phyloP scores from a whole-genome alignment of 1,140 invertebrate species.

The Phthorimaea operculella region DNA sequence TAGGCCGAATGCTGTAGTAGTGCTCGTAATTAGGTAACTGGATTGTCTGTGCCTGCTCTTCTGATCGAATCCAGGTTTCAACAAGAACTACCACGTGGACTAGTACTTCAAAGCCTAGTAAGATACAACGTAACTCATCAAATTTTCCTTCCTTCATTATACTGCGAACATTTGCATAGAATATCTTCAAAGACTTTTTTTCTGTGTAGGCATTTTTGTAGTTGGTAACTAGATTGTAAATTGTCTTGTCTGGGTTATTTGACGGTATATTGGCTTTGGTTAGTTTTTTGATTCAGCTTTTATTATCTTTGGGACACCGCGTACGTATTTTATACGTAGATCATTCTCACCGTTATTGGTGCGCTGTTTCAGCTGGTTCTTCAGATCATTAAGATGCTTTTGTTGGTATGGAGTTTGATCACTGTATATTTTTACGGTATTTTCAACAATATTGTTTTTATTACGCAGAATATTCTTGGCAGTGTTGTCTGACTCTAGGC shows the following conservation, averaged over 20 bases:
- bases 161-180: constrained; percentile 1
- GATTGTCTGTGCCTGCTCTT: not conserved
- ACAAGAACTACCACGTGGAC: not conserved
- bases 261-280: not conserved
- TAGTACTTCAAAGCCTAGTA: not conserved
- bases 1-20: not conserved
- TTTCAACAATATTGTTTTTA: not conserved
- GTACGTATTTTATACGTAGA: constrained; percentile 3
- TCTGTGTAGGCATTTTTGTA: not conserved
- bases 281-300: not conserved
- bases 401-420: constrained; percentile 1
- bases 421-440: not conserved
- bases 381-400: not conserved
- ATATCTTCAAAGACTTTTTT: not conserved
- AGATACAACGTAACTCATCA: not conserved
- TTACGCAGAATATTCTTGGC: not conserved
- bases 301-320: not conserved
- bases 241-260: not conserved
- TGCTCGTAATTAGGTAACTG: not conserved
- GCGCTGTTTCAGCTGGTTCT: not conserved
- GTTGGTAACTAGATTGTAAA: not conserved
- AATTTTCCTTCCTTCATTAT: not conserved
- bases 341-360: not conserved
- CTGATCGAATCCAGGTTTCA: constrained; percentile 4
- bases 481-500: not conserved